Base-by-base conservation (phyloP, 2,797 vertebrate genomes). In the Kryptolebias ocellatus region DNA sequence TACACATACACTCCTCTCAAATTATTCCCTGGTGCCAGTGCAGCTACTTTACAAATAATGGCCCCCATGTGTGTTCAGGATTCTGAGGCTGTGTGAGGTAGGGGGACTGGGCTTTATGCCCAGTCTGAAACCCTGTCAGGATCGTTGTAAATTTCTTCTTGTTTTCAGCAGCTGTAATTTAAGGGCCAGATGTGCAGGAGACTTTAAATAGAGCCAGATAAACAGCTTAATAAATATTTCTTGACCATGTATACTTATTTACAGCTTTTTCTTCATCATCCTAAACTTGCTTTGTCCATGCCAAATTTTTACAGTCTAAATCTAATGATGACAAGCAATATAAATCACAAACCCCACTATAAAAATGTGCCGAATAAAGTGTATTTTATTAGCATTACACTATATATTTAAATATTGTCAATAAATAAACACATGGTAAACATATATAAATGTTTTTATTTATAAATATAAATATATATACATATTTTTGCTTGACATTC, bases 11-110 rank as follows among this genome's bases (percentile, higher is more conserved):
- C 83, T 83, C 78, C 69, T 87, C 87, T 92, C 74, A 92, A 92
- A 92, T 85, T 80, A 88, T 92, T 90, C 91, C 88, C 89, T 80
- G 83, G 87, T 90, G 88, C 87, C 92, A 90, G 88, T 85, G 74
- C 86, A 91, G 91, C 92, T 93, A 93, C 92, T 93, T 93, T 91
- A 90, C 84, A 92, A 93, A 91, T 94, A 94, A 94, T 93, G 87
- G 88, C 80, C 90, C 88, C 91, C 93, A 93, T 92, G 92, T 94
- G 93, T 92, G 84, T 83, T 87, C 69, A 75, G 88, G 89, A 87
- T 88, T 91, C 89, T 85, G 83, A 87, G 85, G 84, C 90, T 88
- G 87, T 85, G 87, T 90, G 88, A 88, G 83, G 88, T 83, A 87
- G 84, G 73, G 74, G 80, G 79, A 87, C 90, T 93, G 92, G 93